phyloP scores from a whole-genome alignment of 1,140 invertebrate species.

The Neodiprion lecontei region DNA sequence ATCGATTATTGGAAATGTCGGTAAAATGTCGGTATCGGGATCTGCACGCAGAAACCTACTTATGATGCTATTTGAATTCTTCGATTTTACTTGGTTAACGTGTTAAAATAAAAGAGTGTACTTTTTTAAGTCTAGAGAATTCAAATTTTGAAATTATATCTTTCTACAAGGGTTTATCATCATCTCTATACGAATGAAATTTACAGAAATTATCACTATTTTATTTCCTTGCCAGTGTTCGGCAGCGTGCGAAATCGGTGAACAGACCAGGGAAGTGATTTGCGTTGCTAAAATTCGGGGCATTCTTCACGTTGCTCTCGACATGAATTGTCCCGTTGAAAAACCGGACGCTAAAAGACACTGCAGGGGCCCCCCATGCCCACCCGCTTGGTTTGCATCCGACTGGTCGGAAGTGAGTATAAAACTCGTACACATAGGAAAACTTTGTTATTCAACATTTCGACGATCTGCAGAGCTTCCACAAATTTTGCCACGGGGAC shows the following conservation, averaged over 20 bases:
- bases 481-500: too few relatives aligned
- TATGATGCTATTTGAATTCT: too few relatives aligned
- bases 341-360: conserved; percentile 55
- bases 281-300: conserved; percentile 63
- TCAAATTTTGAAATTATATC: too few relatives aligned
- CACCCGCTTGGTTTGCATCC: conserved; percentile 67
- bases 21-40: too few relatives aligned
- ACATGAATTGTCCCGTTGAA: conserved; percentile 56
- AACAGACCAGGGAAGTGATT: conserved; percentile 66
- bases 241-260: conserved; percentile 67
- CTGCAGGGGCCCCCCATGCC: conserved; percentile 63
- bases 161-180: conserved; percentile 7
- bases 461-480: too few relatives aligned
- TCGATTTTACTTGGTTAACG: too few relatives aligned
- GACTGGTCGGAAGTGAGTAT: conserved; percentile 67
- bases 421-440: neutral
- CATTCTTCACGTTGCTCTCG: conserved; percentile 49
- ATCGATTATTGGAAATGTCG: too few relatives aligned
- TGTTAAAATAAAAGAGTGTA: too few relatives aligned
- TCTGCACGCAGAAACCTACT: too few relatives aligned
- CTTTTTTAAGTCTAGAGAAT: too few relatives aligned
- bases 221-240: conserved; percentile 65
- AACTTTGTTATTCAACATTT: conserved; percentile 26
- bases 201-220: conserved; percentile 37
- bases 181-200: conserved; percentile 48